A percentile compares a stretch with the other conserved stretches of the same genome.
Evolutionary conservation across 2,888 invertebrate species (phyloP).

Genomic region (Suillia variegata): DNA sequence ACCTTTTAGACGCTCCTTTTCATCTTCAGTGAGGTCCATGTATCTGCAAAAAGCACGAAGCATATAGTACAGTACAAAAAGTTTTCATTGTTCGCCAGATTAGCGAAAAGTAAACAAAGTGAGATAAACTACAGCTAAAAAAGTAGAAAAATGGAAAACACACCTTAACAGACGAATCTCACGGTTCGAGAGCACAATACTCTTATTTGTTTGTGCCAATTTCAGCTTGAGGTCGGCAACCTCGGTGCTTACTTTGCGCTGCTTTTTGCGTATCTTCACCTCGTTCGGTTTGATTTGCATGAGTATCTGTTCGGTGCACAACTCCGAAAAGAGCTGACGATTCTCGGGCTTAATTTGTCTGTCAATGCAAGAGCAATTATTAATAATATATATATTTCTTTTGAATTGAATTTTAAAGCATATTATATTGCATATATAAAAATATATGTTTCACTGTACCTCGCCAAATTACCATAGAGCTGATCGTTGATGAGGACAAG

Average conservation of each 20-base stretch:
- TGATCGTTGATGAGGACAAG: conserved; percentile 84
- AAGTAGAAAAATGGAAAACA: conserved; percentile 16
- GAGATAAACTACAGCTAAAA: background rate
- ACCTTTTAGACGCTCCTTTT: conserved; percentile 88
- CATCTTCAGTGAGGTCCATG: conserved; percentile 88
- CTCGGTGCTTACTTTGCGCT: conserved; percentile 89
- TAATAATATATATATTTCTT: background rate
- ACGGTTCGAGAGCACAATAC: conserved; percentile 88
- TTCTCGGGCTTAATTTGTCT: conserved; percentile 75
- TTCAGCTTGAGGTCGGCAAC: conserved; percentile 84
- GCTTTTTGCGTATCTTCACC: conserved; percentile 85
- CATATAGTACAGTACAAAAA: background rate
- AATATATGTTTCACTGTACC: no score
- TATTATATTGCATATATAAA: no score
- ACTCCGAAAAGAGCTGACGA: conserved; percentile 75
- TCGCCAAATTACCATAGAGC: conserved; percentile 75
- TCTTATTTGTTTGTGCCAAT: conserved; percentile 79
- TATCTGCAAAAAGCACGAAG: conserved; percentile 72
- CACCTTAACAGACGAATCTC: conserved; percentile 84
- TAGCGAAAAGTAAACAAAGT: no score
- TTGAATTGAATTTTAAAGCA: background rate
- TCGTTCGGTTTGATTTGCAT: conserved; percentile 85
- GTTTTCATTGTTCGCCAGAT: background rate
- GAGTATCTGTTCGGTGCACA: conserved; percentile 86
- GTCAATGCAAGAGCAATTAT: background rate